Conservation (phyloP, 2,888 invertebrate genomes). For the Orthosia gracilis region DNA sequence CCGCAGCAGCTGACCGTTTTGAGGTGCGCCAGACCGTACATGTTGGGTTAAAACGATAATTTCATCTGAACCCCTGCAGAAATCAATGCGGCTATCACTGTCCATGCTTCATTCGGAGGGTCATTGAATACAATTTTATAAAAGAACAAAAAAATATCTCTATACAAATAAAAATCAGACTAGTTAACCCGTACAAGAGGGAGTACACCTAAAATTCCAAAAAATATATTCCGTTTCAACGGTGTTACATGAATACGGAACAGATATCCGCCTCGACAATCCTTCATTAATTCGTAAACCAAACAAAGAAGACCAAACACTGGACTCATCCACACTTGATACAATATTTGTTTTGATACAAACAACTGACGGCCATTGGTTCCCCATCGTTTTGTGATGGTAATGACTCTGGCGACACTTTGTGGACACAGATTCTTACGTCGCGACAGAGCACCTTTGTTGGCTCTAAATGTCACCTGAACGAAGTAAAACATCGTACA, state of each 20-base stretch:
- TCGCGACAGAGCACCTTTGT: conserved; percentile 71
- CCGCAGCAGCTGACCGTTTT: conserved; percentile 83
- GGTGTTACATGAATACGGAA: conserved; percentile 66
- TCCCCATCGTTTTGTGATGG: conserved; percentile 86
- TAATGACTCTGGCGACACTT: conserved; percentile 82
- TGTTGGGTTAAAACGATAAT: conserved; percentile 87
- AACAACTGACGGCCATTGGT: conserved; percentile 87
- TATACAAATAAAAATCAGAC: conserved; percentile 19
- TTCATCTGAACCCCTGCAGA: conserved; percentile 78
- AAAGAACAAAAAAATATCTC: conserved; percentile 39
- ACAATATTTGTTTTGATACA: conserved; percentile 90
- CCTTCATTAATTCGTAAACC: conserved; percentile 87
- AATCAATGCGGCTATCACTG: conserved; percentile 77
- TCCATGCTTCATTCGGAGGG: conserved; percentile 51
- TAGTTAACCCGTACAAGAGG: conserved; percentile 4
- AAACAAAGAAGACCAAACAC: conserved; percentile 85
- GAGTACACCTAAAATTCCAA: conserved; percentile 36
- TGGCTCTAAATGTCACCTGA: conserved; percentile 53
- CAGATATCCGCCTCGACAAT: conserved; percentile 82
- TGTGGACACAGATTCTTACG: conserved; percentile 82
- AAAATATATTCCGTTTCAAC: conserved; percentile 72
- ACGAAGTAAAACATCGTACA: conserved; percentile 28
- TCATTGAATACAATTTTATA: conserved; percentile 35
- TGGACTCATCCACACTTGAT: conserved; percentile 88
- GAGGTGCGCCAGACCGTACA: conserved; percentile 83